These are phyloP conservation scores for Phenganax marumi DNA, from an alignment of 92 coral and sea anemone genomes.

Conservation along the genomic window DNA sequence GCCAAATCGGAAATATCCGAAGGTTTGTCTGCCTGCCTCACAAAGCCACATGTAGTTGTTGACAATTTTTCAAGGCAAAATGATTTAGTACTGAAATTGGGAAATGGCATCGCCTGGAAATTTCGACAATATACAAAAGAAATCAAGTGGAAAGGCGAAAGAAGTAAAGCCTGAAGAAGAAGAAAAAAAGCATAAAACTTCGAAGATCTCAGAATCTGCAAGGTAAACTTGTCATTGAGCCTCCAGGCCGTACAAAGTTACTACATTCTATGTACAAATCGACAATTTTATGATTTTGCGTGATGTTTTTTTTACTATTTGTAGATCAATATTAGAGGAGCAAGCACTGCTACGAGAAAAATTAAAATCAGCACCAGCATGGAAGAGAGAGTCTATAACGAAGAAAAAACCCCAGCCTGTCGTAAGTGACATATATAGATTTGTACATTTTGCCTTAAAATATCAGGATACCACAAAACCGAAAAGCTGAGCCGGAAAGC, in stretches of 20 bases:
- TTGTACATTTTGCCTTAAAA: not conserved
- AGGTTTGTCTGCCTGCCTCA: conserved; percentile 19
- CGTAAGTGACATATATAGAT: conserved; percentile 48
- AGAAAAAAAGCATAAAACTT: conserved; percentile 71
- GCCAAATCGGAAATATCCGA: conserved; percentile 55
- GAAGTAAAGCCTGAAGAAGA: conserved; percentile 70
- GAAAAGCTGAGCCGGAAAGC: not conserved
- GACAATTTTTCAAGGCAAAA: conserved; percentile 43
- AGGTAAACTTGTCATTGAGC: conserved; percentile 57
- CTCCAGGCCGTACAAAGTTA: conserved; percentile 6
- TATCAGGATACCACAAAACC: not conserved
- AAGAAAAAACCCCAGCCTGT: conserved; percentile 86
- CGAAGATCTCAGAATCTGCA: conserved; percentile 85
- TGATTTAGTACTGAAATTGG: conserved; percentile 5
- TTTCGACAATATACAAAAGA: conserved; percentile 72
- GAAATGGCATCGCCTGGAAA: conserved; percentile 83
- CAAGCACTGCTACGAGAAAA: conserved; percentile 89
- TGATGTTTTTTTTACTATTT: conserved; percentile 14
- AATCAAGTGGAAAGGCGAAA: conserved; percentile 66
- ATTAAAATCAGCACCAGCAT: conserved; percentile 70
- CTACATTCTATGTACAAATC: not conserved
- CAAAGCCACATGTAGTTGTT: conserved; percentile 26
- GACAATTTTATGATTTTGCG: not conserved
- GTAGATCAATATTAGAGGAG: conserved; percentile 90
- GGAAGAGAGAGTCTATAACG: conserved; percentile 75